Evolutionary conservation across 2,797 vertebrate species (phyloP).

Genomic region (Enteromius trimaculatus): DNA sequence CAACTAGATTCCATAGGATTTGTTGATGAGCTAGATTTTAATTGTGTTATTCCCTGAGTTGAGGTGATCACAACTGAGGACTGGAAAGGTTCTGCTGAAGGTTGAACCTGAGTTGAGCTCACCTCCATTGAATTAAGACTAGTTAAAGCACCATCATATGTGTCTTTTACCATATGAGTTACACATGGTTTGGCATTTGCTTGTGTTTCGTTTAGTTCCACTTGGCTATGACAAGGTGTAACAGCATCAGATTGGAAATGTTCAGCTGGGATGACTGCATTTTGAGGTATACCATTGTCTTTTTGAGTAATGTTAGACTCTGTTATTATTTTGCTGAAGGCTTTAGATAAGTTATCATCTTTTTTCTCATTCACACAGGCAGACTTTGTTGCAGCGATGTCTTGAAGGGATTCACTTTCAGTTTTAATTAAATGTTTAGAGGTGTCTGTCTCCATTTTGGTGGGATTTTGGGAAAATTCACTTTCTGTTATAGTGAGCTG

Average conservation of each 20-base stretch:
- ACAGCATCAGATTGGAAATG: neutral
- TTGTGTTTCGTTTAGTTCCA: slow-evolving; percentile 11
- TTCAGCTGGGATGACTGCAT: slow-evolving; percentile 46
- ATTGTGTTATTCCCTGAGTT: neutral
- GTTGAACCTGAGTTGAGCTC: neutral
- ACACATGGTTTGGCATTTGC: neutral
- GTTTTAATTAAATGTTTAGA: slow-evolving; percentile 38
- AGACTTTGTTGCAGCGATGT: neutral
- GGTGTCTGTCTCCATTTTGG: neutral
- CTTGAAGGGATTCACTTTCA: slow-evolving; percentile 33
- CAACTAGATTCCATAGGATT: neutral
- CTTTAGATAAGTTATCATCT: neutral
- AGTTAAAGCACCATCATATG: neutral
- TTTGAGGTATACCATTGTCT: slow-evolving; percentile 19
- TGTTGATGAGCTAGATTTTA: slow-evolving; percentile 4
- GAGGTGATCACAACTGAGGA: slow-evolving; percentile 58
- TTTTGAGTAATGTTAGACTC: neutral
- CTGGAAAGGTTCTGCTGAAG: slow-evolving; percentile 50
- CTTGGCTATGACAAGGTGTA: neutral
- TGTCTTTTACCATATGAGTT: neutral
- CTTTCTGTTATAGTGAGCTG: neutral
- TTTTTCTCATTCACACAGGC: slow-evolving; percentile 2
- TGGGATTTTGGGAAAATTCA: no score
- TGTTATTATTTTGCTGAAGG: slow-evolving; percentile 3
- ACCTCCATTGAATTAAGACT: neutral